Evolutionary conservation across 1,140 invertebrate species (phyloP), one percentile per base, ranked within the genome.

Genomic region (Lordiphosa stackelbergi): DNA sequence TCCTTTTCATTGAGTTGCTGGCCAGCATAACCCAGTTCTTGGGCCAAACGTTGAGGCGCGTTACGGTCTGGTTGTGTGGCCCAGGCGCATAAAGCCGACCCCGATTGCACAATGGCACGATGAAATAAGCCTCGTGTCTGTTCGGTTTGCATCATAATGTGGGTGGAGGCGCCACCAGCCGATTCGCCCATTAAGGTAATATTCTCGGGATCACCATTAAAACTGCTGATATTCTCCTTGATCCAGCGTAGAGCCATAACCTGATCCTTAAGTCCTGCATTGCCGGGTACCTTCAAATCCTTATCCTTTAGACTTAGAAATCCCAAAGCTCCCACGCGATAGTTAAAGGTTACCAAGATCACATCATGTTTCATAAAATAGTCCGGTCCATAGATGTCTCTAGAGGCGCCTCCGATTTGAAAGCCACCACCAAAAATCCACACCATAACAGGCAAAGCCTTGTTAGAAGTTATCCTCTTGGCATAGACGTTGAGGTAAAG

Each of bases 341-440:
- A 95, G 69, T 94, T 94, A 2, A 94, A 88, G 3, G 91, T 91
- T 0, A 95, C 91, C 0, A 94, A 55, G 2, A 95, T 86, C 0
- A 94, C 87, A 36, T 91, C 90, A 69, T 93, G 88, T n/a, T 89
- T 87, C 12, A 92, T 83, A 2, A 94, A 88, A 48, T 91, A 91
- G 58, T 93, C 91, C 3, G 91, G 91, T 2, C 91, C 91, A 52
- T 91, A 91, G 0, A 88, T 35, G 5, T 81, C 57, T 0, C 70
- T 53, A 0, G 59, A 54, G 10, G 66, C 90, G 2, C 88, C 90
- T 2, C 92, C 91, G n/a, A 77, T 58, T 12, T 88, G 78, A 74
- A 93, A 93, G 16, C 86, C 90, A 2, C 94, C 94, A 2, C 93
- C 93, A 74, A 93, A 91, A 31, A 95, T 91, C 88, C 89, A 95